These are phyloP conservation scores for Steatornis caripensis DNA, from an alignment of 2,113 vertebrate genomes.

Conservation along the genomic window DNA sequence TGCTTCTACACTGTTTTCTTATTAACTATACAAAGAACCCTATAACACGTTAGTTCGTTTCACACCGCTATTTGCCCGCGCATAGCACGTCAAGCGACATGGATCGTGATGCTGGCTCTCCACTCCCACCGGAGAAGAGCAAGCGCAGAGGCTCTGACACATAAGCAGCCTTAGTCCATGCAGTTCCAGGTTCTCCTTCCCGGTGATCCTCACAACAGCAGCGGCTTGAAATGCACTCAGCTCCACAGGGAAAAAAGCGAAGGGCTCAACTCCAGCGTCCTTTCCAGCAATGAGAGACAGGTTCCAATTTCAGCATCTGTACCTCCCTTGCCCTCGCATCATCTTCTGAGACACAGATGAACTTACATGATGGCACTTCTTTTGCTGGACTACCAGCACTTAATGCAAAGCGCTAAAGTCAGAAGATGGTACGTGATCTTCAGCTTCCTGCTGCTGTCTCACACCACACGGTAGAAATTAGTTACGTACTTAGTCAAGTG, in stretches of 20 bases:
- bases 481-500: not conserved
- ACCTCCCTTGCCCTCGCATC: not conserved
- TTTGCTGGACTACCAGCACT: not conserved
- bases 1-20: not conserved
- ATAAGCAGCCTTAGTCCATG: not conserved
- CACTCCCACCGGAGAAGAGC: not conserved
- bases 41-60: fast-evolving
- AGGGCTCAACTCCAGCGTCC: fast-evolving
- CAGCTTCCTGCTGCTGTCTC: not conserved
- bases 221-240: fast-evolving
- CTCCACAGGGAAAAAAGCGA: not conserved
- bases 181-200: not conserved
- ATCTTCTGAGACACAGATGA: fast-evolving
- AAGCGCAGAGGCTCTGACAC: not conserved
- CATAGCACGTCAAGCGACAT: fast-evolving
- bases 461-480: not conserved
- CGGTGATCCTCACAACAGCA: not conserved
- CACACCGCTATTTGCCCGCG: not conserved
- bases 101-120: not conserved
- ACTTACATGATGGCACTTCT: not conserved
- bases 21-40: not conserved
- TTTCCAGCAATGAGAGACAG: fast-evolving
- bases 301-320: not conserved
- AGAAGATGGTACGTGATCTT: not conserved
- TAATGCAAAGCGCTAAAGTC: not conserved